Conservation (phyloP, 2,113 vertebrate species). For the Machaerirhynchus nigripectus region DNA sequence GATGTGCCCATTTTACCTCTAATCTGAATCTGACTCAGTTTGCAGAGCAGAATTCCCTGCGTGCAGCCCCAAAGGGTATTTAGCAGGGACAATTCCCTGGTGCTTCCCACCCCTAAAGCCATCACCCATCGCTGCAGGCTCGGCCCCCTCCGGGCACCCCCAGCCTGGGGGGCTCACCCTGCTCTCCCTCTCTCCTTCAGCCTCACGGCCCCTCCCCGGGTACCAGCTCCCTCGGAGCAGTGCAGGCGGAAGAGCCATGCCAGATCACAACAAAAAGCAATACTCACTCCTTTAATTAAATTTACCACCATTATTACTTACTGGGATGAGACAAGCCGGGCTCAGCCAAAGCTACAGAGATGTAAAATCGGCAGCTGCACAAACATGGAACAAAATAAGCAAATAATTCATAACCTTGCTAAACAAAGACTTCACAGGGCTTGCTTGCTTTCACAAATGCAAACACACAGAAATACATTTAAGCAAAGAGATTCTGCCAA, state of each 20-base stretch:
- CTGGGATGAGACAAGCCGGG: not conserved
- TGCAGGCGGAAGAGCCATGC: rapidly evolving
- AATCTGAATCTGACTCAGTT: no score
- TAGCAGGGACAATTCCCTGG: not conserved
- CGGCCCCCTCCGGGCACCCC: not conserved
- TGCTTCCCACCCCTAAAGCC: not conserved
- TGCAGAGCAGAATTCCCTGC: not conserved
- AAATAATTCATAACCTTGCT: not conserved
- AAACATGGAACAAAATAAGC: not conserved
- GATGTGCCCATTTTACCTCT: rapidly evolving
- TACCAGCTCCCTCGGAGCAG: not conserved
- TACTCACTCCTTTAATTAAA: not conserved
- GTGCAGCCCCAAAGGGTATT: not conserved
- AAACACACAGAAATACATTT: not conserved
- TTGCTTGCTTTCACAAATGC: not conserved
- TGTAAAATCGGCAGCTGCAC: not conserved
- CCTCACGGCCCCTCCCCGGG: not conserved
- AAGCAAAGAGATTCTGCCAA: not conserved
- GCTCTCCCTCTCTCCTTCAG: not conserved
- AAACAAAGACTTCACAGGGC: not conserved
- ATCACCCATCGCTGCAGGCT: rapidly evolving
- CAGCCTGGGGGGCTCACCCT: not conserved
- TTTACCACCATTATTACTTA: not conserved
- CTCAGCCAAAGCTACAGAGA: not conserved
- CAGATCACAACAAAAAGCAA: not conserved